phyloP scores from a whole-genome alignment of 2,797 vertebrate species.

The Lutjanus argentimaculatus region DNA sequence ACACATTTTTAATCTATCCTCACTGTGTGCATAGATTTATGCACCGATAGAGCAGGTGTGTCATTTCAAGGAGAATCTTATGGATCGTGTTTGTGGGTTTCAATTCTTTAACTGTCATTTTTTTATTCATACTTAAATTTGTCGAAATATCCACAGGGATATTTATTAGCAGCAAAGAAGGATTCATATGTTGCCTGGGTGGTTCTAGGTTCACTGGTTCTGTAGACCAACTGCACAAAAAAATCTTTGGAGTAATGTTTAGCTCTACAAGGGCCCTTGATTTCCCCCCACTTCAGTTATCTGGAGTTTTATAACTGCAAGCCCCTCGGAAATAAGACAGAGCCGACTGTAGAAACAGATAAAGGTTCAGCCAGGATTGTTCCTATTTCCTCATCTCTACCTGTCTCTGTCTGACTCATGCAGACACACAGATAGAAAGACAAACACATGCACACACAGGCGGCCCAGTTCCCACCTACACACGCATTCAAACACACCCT shows the following conservation, averaged over 20 bases:
- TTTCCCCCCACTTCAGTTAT: slow-evolving; percentile 11
- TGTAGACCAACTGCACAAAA: slow-evolving; percentile 1
- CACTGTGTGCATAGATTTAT: not conserved
- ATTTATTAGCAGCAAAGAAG: slow-evolving; percentile 17
- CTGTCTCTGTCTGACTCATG: slow-evolving; percentile 23
- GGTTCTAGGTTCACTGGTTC: slow-evolving; percentile 4
- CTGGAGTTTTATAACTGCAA: slow-evolving; percentile 11
- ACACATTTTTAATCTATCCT: not conserved
- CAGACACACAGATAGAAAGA: slow-evolving; percentile 7
- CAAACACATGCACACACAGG: not conserved
- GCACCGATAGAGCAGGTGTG: not conserved
- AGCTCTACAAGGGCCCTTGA: not conserved
- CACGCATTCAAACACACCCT: slow-evolving; percentile 27
- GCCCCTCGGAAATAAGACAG: slow-evolving; percentile 7
- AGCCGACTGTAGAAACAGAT: slow-evolving; percentile 8
- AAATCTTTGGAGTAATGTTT: not conserved
- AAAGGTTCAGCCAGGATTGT: slow-evolving; percentile 3
- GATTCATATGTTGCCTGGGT: not conserved
- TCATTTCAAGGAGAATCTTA: not conserved
- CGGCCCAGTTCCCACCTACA: slow-evolving; percentile 25
- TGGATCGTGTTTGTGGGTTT: not conserved
- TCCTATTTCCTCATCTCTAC: slow-evolving; percentile 36
- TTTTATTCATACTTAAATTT: not conserved
- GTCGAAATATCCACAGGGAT: not conserved
- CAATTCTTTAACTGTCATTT: not conserved